Conservation (phyloP, 2,888 invertebrate species). For the Plemyria rubiginata region DNA sequence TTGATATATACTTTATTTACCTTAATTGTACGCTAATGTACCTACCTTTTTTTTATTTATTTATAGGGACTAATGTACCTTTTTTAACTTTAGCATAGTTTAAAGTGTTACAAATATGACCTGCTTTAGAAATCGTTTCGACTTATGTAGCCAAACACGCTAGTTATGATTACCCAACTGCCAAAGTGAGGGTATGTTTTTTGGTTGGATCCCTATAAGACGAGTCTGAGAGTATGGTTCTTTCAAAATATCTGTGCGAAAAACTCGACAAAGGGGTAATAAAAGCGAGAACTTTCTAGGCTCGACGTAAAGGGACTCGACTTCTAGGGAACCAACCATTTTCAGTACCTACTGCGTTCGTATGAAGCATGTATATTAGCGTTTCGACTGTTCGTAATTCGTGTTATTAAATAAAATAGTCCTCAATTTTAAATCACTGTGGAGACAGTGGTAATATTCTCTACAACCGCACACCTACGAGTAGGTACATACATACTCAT, state of each 20-base stretch:
- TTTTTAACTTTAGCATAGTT: constrained; percentile 12
- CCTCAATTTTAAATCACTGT: constrained; percentile 19
- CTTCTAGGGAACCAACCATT: too few species aligned
- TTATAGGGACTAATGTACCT: too few species aligned
- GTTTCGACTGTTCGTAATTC: constrained; percentile 52
- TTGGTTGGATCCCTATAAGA: too few species aligned
- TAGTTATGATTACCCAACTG: constrained; percentile 2
- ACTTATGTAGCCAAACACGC: constrained; percentile 1
- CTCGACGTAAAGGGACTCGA: too few species aligned
- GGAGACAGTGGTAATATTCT: constrained; percentile 40
- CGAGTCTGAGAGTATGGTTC: too few species aligned
- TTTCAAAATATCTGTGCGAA: too few species aligned
- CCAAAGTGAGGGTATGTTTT: constrained; percentile 9
- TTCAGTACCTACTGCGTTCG: constrained; percentile 20
- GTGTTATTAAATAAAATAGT: constrained; percentile 32
- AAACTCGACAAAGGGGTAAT: too few species aligned
- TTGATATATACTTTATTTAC: too few species aligned
- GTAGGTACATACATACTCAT: too few species aligned
- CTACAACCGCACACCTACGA: too few species aligned
- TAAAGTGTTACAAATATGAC: constrained; percentile 29
- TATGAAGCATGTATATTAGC: constrained; percentile 59
- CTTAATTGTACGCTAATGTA: neutral
- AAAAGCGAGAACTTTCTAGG: too few species aligned
- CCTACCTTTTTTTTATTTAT: too few species aligned
- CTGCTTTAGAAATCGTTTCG: constrained; percentile 11